Conservation (phyloP, 2,797 vertebrate species). For the Botia almorhae region DNA sequence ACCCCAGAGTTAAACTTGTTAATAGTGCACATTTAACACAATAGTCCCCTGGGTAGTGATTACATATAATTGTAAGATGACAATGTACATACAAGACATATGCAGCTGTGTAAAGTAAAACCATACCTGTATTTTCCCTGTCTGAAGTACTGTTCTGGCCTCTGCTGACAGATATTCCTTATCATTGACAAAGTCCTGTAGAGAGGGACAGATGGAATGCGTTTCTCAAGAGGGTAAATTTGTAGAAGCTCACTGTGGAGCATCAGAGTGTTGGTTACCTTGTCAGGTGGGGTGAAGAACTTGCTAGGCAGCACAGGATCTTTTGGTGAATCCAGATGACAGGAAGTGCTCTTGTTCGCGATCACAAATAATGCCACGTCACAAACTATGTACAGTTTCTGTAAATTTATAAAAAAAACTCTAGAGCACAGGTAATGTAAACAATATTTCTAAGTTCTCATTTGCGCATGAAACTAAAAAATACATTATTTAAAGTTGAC, state of each 20-base stretch:
- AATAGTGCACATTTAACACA: neutral
- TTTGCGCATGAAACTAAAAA: neutral
- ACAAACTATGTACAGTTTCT: constrained; percentile 98
- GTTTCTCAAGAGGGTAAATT: neutral
- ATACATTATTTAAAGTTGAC: neutral
- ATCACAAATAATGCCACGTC: constrained; percentile 97
- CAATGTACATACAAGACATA: neutral
- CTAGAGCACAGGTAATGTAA: neutral
- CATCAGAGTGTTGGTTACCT: constrained; percentile 74
- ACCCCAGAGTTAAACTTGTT: neutral
- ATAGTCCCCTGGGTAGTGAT: neutral
- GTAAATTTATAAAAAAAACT: constrained; percentile 53
- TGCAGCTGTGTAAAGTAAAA: neutral
- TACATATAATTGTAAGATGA: neutral
- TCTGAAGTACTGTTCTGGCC: constrained; percentile 90
- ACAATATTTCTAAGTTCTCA: too few relatives aligned
- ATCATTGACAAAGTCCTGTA: constrained; percentile 93
- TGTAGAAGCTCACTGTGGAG: constrained; percentile 27
- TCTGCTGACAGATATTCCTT: constrained; percentile 93
- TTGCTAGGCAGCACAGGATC: constrained; percentile 92
- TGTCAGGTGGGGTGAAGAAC: constrained; percentile 95
- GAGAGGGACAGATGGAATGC: constrained; percentile 5
- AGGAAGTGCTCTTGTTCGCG: constrained; percentile 96
- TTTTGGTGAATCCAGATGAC: constrained; percentile 94
- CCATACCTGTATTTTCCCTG: constrained; percentile 88